Evolutionary conservation across 2,888 invertebrate genomes (phyloP).

Genomic region (Chalcis sispes): DNA sequence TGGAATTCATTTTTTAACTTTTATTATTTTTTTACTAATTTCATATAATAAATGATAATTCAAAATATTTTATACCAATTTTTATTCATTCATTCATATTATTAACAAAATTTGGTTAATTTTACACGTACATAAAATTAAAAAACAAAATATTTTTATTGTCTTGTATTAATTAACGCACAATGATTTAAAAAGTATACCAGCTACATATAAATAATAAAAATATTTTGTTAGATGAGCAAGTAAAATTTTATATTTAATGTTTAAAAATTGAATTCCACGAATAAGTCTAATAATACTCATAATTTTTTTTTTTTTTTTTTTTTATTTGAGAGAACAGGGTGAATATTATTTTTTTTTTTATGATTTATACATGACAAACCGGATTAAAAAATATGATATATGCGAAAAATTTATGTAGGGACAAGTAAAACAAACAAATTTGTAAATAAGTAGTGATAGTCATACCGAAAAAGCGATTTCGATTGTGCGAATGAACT

Average conservation of each 20-base stretch:
- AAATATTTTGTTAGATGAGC: background rate
- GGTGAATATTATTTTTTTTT: slow-evolving; percentile 33
- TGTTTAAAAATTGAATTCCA: slow-evolving; percentile 47
- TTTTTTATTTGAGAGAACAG: slow-evolving; percentile 15
- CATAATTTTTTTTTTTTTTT: background rate
- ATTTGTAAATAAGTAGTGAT: slow-evolving; percentile 64
- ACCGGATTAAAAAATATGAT: slow-evolving; percentile 36
- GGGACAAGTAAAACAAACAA: slow-evolving; percentile 57
- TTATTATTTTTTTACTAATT: too few relatives aligned
- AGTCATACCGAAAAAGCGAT: slow-evolving; percentile 62
- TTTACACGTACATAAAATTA: too few relatives aligned
- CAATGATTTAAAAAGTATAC: background rate
- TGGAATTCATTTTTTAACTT: slow-evolving; percentile 43
- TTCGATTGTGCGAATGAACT: slow-evolving; percentile 59
- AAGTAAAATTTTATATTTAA: background rate
- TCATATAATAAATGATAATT: background rate
- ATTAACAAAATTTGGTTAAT: too few relatives aligned
- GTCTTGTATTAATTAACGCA: slow-evolving; percentile 11
- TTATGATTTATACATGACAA: slow-evolving; percentile 22
- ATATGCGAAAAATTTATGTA: slow-evolving; percentile 59
- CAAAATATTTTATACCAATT: background rate
- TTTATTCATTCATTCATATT: too few relatives aligned
- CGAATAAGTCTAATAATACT: slow-evolving; percentile 21
- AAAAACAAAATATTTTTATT: too few relatives aligned
- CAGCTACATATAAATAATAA: background rate